Evolutionary conservation across 2,113 vertebrate genomes (phyloP), one percentile per base, ranked within the genome.

Genomic region (Petroica traversi): DNA sequence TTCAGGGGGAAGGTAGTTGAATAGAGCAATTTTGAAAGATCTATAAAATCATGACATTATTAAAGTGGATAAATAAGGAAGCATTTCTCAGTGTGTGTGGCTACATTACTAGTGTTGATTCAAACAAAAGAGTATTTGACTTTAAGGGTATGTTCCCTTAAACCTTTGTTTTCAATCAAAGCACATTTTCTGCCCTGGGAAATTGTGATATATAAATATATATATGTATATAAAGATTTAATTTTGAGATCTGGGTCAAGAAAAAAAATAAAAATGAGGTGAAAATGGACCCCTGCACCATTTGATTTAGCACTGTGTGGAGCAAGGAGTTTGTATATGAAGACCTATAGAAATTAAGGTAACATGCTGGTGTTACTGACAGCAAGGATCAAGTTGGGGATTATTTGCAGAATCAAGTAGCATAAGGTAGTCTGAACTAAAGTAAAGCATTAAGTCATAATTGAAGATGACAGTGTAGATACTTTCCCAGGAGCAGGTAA

Each of bases 211-310:
- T n/a, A n/a, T n/a, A n/a, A n/a, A n/a, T n/a, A n/a, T n/a, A n/a
- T n/a, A n/a, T n/a, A n/a, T n/a, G n/a, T n/a, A n/a, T n/a, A n/a
- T n/a, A n/a, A n/a, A n/a, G n/a, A n/a, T n/a, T n/a, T 52, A 2
- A 29, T 51, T 51, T 66, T 34, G 31, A 61, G 11, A 49, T 85
- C 25, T 69, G 11, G 2, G 2, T 2, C 4, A 71, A 76, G 11
- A 6, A 26, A 8, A 17, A 13, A n/a, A 46, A 26, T 9, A 2
- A 43, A 38, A 38, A 40, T 25, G 1, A 67, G 0, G 2, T 66
- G 15, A 71, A 85, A 91, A 67, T 43, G 6, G 7, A 24, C 18
- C 7, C n/a, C 6, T 38, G 2, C 6, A 26, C 49, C 1, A 14
- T 14, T 75, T 34, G 19, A 33, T 63, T 72, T 45, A 76, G 9